These are phyloP conservation scores for Gymnoscopelus microlampas DNA, from an alignment of 2,797 vertebrate genomes.

Conservation along the genomic window DNA sequence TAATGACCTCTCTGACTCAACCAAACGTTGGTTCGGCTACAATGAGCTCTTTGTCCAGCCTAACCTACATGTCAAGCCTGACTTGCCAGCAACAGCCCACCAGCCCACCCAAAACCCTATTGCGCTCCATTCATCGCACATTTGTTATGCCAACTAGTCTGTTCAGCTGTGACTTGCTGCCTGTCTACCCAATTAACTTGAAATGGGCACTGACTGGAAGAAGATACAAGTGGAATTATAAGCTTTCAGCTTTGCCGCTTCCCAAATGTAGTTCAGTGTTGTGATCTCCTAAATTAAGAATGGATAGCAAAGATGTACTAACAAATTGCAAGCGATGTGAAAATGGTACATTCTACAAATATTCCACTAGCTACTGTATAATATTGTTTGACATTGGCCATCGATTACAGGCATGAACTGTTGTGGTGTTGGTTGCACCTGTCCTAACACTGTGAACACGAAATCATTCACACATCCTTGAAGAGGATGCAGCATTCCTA, in stretches of 20 bases:
- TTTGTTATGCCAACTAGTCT: slow-evolving; percentile 23
- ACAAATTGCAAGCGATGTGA: slow-evolving; percentile 5
- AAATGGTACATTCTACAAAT: not conserved
- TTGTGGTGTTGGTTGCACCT: too few relatives aligned
- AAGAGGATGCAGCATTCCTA: too few relatives aligned
- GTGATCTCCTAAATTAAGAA: not conserved
- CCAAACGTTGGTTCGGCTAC: slow-evolving; percentile 56
- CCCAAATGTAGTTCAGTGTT: not conserved
- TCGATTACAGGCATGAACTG: too few relatives aligned
- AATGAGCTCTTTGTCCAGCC: slow-evolving; percentile 73
- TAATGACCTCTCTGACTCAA: slow-evolving; percentile 68
- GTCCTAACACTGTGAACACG: too few relatives aligned
- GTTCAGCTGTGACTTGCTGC: slow-evolving; percentile 22
- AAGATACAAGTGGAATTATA: not conserved
- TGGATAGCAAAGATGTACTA: not conserved
- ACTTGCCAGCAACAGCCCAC: slow-evolving; percentile 60
- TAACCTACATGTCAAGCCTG: slow-evolving; percentile 74
- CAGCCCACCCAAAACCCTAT: slow-evolving; percentile 40
- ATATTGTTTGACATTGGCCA: too few relatives aligned
- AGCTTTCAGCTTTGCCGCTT: slow-evolving; percentile 4
- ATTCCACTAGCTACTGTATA: not conserved
- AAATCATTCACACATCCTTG: too few relatives aligned
- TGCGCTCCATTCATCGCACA: slow-evolving; percentile 28
- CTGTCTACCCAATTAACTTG: slow-evolving; percentile 11
- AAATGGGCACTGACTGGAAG: slow-evolving; percentile 23